Percentiles rank a stretch among this genome's conserved stretches.
Conservation (phyloP, 2,888 invertebrate species). For the Nasonovia ribisnigri region DNA sequence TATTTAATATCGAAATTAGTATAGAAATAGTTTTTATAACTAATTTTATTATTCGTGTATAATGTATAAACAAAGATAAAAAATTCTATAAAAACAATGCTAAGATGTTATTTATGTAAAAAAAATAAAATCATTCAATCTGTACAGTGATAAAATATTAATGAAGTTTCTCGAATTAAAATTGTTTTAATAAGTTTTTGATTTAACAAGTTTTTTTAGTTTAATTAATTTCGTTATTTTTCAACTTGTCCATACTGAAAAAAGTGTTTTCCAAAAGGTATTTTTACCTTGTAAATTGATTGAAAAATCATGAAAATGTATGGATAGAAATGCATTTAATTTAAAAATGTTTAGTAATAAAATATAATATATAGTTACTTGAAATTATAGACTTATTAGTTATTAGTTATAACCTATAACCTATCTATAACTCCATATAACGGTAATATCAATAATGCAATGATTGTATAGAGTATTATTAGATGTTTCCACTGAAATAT, state of each 20-base stretch:
- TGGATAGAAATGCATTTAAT: neutral
- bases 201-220: constrained; percentile 29
- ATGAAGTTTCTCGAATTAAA: constrained; percentile 1
- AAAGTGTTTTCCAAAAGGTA: neutral
- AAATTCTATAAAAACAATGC: neutral
- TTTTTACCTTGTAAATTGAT: neutral
- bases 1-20: neutral
- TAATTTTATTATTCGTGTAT: neutral
- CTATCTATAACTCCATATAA: neutral
- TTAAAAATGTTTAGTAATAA: neutral
- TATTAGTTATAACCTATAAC: neutral
- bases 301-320: neutral
- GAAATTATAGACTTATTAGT: neutral
- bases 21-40: neutral
- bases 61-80: neutral
- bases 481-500: neutral
- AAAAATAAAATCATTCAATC: neutral
- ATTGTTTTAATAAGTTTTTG: constrained; percentile 30
- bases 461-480: no score
- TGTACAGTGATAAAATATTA: neutral
- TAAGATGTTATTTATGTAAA: neutral
- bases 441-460: neutral
- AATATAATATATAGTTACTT: neutral
- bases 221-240: constrained; percentile 28
- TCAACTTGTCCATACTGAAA: neutral